Evolutionary conservation across 2,113 vertebrate species (phyloP).

Genomic region (Catagonus wagneri): DNA sequence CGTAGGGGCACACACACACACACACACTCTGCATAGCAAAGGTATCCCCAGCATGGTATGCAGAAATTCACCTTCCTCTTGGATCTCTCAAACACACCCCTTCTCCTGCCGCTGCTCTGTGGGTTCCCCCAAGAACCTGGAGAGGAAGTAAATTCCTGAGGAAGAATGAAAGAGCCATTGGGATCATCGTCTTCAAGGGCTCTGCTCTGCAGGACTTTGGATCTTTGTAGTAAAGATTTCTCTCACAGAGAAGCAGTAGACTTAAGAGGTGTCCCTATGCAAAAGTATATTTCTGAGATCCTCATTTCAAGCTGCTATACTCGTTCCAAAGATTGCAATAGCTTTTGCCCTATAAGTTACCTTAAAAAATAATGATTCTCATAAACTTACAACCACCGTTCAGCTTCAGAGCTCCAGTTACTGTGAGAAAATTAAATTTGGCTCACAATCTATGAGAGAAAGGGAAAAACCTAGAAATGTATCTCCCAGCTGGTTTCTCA

Average conservation of each 20-base stretch:
- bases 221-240: background rate
- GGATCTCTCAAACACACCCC: background rate
- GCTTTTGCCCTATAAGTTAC: background rate
- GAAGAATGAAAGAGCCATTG: background rate
- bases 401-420: background rate
- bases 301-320: background rate
- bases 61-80: constrained; percentile 9
- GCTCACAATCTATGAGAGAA: constrained; percentile 9
- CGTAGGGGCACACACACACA: background rate
- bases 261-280: background rate
- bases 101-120: background rate
- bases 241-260: background rate
- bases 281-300: background rate
- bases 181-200: background rate
- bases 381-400: background rate
- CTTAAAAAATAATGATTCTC: background rate
- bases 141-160: background rate
- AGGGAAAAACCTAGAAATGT: background rate
- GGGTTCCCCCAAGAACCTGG: background rate
- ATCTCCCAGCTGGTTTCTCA: background rate
- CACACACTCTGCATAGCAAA: background rate
- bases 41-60: background rate
- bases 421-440: background rate
- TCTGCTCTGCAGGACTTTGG: background rate
- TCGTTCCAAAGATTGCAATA: constrained; percentile 2